Evolutionary conservation across 2,888 invertebrate species (phyloP), one percentile per base, ranked within the genome.

Genomic region (Ischnus inquisitorius): DNA sequence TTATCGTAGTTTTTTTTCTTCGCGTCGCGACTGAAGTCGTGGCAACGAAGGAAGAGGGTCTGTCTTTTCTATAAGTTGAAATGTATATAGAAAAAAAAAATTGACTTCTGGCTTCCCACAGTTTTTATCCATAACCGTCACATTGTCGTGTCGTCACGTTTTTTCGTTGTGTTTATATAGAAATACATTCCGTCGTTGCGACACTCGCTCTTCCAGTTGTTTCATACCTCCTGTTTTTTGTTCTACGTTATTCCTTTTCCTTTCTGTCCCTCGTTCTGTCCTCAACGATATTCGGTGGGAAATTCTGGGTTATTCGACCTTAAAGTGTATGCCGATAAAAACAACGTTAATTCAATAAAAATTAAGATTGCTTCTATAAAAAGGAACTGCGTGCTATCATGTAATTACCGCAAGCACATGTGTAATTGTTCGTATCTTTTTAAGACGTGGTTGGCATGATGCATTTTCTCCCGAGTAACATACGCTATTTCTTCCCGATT

Each of bases 1-100:
- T 79, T 79, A 79, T 83, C 75, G 60, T 77, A 76, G n/a, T 28
- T 68, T 67, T 79, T 76, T 79, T 67, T 34, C 19, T 48, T 57
- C 46, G 22, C 25, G 41, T 46, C 41, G 69, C 54, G 74, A 75
- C 60, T 65, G 72, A 28, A 60, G 43, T 22, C 67, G 16, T 14
- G 46, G 48, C 62, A 60, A 72, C 25, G 64, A 51, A 41, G 48
- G 48, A 34, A 16, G 25, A 62, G 69, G n/a, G 14, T 60, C 25
- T 6, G 28, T n/a, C 28, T 28, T 60, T 5, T 4, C 60, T 28
- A 14, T 14, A 2, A 60, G 25, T 60, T 14, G 5, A 28, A 28
- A n/a, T 25, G 28, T 60, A 14, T 6, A 60, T 25, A 51, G 57
- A 57, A 72, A 51, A 68, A 72, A 80, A 46, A 19, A 41, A 39